Evolutionary conservation across 2,888 invertebrate genomes (phyloP), one percentile per base, ranked within the genome.

Genomic region (Cylloceria caligata): DNA sequence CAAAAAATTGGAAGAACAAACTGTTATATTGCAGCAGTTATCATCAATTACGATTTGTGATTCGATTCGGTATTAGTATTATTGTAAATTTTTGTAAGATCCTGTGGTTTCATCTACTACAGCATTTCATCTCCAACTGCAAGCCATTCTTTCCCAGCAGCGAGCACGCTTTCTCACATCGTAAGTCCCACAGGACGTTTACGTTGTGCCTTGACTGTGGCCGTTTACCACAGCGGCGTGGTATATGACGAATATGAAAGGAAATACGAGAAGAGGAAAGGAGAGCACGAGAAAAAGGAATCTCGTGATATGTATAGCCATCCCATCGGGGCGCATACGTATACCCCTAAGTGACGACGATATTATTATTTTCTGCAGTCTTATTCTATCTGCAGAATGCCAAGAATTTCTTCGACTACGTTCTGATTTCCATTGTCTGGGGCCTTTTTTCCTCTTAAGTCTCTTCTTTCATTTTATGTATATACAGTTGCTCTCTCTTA

Each of bases 311-410:
- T 52, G 34, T 36, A 52, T 72, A 64, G 36, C 60, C 55, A 62
- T 78, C 77, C 87, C 83, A 45, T 45, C 52, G 88, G 86, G 87
- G 85, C 83, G 85, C 86, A 87, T 88, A 86, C 83, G 83, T 65
- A 81, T 76, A 83, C 72, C 69, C 71, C 77, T 87, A 87, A 88
- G 84, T 88, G 84, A 81, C 82, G 81, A 86, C 85, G 84, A 88
- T 82, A 78, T 82, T 82, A 78, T 78, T 88, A 87, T 85, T 88
- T 88, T 85, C 83, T 81, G 7, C 45, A 4, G 68, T 77, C 55
- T 81, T 68, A 62, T 74, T 68, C 74, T 42, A 47, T 64, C 60
- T 4, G 45, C 7, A 42, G 71, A 68, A 67, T 79, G 19, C 60
- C 64, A 42, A 13, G 19, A 74, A 68, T 73, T 71, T 78, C 34